Percentiles rank a stretch among this genome's conserved stretches.
Conservation (phyloP, 2,113 vertebrate genomes). For the Apeltes quadracus region DNA sequence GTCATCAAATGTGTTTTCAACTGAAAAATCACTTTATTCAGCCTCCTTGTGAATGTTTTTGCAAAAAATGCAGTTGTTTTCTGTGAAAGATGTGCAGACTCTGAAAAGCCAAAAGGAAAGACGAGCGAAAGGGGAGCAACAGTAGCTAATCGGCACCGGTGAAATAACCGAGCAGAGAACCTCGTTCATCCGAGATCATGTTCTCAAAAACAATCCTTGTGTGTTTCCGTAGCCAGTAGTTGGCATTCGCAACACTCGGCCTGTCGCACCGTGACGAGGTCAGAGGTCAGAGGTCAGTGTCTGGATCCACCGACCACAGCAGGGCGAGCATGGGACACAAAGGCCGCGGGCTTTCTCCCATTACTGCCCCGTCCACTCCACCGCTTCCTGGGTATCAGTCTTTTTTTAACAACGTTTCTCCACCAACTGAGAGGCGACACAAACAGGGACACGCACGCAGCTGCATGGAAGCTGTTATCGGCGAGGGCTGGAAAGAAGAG, state of each 20-base stretch:
- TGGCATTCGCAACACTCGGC: background rate
- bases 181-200: background rate
- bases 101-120: no score
- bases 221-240: background rate
- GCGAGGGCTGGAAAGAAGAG: constrained; percentile 11
- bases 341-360: constrained; percentile 5
- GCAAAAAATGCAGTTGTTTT: background rate
- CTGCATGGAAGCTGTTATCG: constrained; percentile 19
- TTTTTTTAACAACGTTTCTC: constrained; percentile 34
- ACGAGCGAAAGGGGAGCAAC: no score
- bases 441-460: constrained; percentile 16
- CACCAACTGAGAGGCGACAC: constrained; percentile 45
- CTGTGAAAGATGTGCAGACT: no score
- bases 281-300: constrained; percentile 45
- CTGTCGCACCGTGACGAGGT: constrained; percentile 21
- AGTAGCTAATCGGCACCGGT: background rate
- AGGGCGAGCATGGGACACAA: constrained; percentile 37
- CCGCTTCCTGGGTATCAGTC: constrained; percentile 56
- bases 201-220: background rate
- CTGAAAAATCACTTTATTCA: background rate
- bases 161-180: background rate
- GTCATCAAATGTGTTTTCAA: background rate
- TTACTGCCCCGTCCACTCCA: constrained; percentile 40
- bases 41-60: background rate
- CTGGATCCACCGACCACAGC: constrained; percentile 26